These are phyloP conservation scores for Netta rufina DNA, from an alignment of 2,797 vertebrate species.

Conservation along the genomic window DNA sequence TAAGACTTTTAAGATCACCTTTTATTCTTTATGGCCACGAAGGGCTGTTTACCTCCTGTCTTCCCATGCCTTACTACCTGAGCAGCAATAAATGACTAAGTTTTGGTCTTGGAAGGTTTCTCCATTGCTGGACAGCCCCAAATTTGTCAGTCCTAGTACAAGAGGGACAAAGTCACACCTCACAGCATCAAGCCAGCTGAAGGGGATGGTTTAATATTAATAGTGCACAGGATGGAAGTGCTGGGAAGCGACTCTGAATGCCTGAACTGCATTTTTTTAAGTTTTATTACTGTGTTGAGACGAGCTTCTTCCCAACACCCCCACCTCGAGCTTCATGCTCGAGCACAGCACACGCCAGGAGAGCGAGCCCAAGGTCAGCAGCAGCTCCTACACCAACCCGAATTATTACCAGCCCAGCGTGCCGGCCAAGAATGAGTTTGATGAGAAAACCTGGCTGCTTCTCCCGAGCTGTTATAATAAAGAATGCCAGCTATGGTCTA, in stretches of 20 bases:
- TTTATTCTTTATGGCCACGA: background rate
- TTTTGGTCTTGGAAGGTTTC: background rate
- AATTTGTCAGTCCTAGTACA: background rate
- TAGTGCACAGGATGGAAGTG: background rate
- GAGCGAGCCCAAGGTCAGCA: slow-evolving; percentile 7
- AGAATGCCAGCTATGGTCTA: background rate
- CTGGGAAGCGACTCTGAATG: background rate
- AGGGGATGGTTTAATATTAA: background rate
- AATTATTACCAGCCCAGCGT: background rate
- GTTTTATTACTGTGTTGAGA: background rate
- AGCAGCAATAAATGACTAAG: background rate
- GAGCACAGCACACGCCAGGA: background rate
- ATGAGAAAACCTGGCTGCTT: slow-evolving; percentile 52
- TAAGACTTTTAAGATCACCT: background rate
- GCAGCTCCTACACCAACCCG: slow-evolving; percentile 21
- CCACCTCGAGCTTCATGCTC: background rate
- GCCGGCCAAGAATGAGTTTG: slow-evolving; percentile 10
- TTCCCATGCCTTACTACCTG: background rate
- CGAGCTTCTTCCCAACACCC: background rate
- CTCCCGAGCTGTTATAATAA: background rate
- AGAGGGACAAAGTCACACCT: background rate
- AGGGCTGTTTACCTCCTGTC: background rate
- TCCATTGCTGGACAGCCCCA: background rate
- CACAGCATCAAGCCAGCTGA: background rate
- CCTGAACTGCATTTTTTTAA: background rate